Base-by-base conservation (phyloP, 2,113 vertebrate genomes). In the Calyptomena viridis region DNA sequence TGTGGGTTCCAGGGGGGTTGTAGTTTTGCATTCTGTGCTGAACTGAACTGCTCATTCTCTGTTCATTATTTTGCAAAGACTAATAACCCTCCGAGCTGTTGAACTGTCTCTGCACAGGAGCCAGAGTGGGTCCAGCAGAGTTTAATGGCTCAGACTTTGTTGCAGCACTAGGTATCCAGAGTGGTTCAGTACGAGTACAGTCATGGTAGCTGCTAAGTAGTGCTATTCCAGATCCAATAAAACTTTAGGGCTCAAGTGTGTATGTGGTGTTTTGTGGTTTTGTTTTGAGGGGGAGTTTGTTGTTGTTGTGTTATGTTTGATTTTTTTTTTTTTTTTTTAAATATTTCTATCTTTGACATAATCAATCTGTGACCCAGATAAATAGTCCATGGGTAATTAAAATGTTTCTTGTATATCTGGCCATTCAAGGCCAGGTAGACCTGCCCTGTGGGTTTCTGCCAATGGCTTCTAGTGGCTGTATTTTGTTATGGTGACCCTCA, bases 121-220 rank as follows among this genome's bases (percentile, higher is more conserved):
- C 62, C 53, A 35, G 25, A 53, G 24, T 73, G 44, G 24, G 33
- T 55, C 84, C n/a, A 46, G 49, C 35, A 42, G 22, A 47, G 12
- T 66, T 74, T 19, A 62, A 27, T 44, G 44, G 8, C 31, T 58
- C 30, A 39, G 46, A 39, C 47, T 74, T 84, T 2, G 20, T 53
- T 76, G 49, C 22, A 66, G 59, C 15, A 7, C 64, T 60, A 31
- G 42, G n/a, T 49, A 39, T 89, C 55, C 46, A 23, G 31, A 47
- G 42, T 22, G 10, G 12, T 90, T 86, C 46, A 25, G 28, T 31
- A 58, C 12, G 21, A 79, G 40, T 23, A 40, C 14, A 15, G 37
- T 60, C 5, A 2, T 14, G 7, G 7, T 59, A 64, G 42, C 39
- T 0, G 0, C 46, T 66, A 12, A 39, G 33, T 20, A 23, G 9